Conservation (phyloP, 2,888 invertebrate genomes). For the Thymelicus acteon region DNA sequence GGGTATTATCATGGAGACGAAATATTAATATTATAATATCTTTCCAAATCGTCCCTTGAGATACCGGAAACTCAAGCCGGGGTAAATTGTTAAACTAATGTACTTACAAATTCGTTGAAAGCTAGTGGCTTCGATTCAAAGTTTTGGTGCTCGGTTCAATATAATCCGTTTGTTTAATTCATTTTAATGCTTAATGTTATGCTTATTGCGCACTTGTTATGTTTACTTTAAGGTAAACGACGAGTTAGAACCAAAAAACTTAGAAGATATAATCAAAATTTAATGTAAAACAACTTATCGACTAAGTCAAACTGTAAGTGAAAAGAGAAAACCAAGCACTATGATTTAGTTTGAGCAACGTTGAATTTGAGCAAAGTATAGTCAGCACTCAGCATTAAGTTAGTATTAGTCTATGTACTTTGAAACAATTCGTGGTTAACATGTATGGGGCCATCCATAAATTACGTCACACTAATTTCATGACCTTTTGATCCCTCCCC, state of each 20-base stretch:
- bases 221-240: neutral
- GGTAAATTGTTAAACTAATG: conserved; percentile 65
- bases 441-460: no score
- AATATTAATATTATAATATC: conserved; percentile 39
- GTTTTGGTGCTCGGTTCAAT: conserved; percentile 61
- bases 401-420: no score
- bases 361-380: no score
- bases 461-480: no score
- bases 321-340: no score
- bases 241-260: neutral
- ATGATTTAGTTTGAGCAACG: no score
- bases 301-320: no score
- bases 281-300: no score
- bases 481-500: no score
- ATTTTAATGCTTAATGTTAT: conserved; percentile 46
- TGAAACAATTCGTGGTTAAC: no score
- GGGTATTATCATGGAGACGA: conserved; percentile 30
- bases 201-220: conserved; percentile 1
- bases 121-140: conserved; percentile 59
- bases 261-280: no score
- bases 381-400: no score
- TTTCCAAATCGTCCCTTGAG: conserved; percentile 42
- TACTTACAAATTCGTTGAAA: conserved; percentile 59
- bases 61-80: conserved; percentile 48
- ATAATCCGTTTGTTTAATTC: conserved; percentile 61